Base-by-base conservation (phyloP, 2,113 vertebrate species). In the Sisor rabdophorus region DNA sequence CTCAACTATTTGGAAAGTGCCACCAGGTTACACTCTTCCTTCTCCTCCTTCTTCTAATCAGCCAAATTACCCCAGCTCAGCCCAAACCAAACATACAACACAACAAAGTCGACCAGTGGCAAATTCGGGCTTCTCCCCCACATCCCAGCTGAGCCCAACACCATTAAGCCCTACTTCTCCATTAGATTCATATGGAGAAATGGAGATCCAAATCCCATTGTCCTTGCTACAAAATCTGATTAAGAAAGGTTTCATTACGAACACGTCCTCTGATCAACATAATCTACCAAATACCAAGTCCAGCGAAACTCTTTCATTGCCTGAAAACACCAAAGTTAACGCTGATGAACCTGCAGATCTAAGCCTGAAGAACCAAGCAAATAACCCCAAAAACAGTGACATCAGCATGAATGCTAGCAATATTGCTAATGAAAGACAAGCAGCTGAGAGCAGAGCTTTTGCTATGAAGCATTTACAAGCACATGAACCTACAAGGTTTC, bases 141-240 rank as follows among this genome's bases (percentile, higher is more conserved):
- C 52, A 12, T 13, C 59, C 16, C 65, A 40, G 47, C 20, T 16
- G 1, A 71, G 60, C 54, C 9, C 28, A 15, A 50, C 1, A 11
- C 58, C 40, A 20, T 12, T 75, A 12, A 67, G 17, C 76, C 30
- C 78, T 32, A 82, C 81, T 4, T 16, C 79, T 15, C 30, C 84
- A 17, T 68, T n/a, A 58, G 80, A 84, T 26, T 75, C 83, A 0
- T 70, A 73, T 0, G 78, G 84, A 2, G 88, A 84, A 52, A 90
- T 91, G 90, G 90, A 92, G 75, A 89, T 93, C 11, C 86, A 92
- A 78, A 87, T 93, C 13, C 92, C 92, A 1, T 70, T 92, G 26
- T 86, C 87, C 4, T 53, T 91, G 56, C 82, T 93, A 26, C 84
- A 87, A 1, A 83, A 84, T 52, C 87, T 86, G 86, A 84, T 93